These are phyloP conservation scores for Tricholaema leucomelas DNA, from an alignment of 2,113 vertebrate species.

Conservation along the genomic window DNA sequence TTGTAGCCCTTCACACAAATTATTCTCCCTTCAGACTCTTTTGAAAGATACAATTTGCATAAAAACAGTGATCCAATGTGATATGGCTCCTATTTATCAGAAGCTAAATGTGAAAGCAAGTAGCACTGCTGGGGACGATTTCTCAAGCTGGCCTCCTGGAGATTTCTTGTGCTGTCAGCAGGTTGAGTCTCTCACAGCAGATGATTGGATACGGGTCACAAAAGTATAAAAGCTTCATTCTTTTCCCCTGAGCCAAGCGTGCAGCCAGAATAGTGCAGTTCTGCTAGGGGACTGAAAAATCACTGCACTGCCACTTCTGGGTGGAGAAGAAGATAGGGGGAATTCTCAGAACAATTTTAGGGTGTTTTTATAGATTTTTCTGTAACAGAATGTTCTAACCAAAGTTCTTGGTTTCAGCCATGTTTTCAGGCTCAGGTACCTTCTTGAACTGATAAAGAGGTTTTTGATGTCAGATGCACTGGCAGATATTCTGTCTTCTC, in stretches of 20 bases:
- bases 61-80: not conserved
- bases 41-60: not conserved
- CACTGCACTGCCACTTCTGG: accelerated
- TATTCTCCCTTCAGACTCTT: not conserved
- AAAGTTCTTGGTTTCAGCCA: not conserved
- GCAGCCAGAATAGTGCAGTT: not conserved
- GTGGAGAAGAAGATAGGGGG: too few species aligned
- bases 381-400: not conserved
- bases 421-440: not conserved
- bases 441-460: not conserved
- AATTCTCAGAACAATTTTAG: not conserved
- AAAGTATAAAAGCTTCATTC: not conserved
- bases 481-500: not conserved
- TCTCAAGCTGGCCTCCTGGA: not conserved
- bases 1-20: not conserved
- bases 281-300: accelerated
- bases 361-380: not conserved
- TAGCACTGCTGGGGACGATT: not conserved
- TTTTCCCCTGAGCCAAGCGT: not conserved
- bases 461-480: not conserved
- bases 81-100: not conserved
- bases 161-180: not conserved
- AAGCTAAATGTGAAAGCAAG: not conserved
- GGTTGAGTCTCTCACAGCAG: not conserved
- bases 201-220: not conserved